Evolutionary conservation across 1,140 invertebrate species (phyloP).

Genomic region (Zaprionus gabonicus): DNA sequence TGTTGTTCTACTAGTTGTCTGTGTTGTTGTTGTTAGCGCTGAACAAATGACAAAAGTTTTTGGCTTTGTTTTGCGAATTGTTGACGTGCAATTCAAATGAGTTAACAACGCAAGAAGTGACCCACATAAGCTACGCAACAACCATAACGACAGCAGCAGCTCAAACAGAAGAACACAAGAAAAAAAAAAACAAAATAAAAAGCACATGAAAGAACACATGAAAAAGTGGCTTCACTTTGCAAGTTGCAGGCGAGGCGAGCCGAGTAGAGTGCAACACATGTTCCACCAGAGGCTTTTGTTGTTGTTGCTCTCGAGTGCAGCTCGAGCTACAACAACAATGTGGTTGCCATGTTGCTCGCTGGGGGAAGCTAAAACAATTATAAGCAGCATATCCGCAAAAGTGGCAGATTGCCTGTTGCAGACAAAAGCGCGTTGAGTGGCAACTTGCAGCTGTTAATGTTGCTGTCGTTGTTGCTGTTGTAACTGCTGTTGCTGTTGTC

Average conservation of each 20-base stretch:
- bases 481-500: slow-evolving; percentile 12
- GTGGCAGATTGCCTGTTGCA: slow-evolving; percentile 61
- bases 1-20: slow-evolving; percentile 32
- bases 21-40: slow-evolving; percentile 46
- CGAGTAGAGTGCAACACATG: slow-evolving; percentile 21
- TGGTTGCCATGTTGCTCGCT: slow-evolving; percentile 31
- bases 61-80: slow-evolving; percentile 76
- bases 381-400: slow-evolving; percentile 59
- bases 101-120: slow-evolving; percentile 76
- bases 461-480: neutral
- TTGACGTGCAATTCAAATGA: slow-evolving; percentile 81
- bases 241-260: slow-evolving; percentile 1
- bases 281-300: neutral
- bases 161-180: neutral
- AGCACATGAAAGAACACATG: slow-evolving; percentile 22
- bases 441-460: neutral
- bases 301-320: neutral
- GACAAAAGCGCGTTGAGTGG: slow-evolving; percentile 31
- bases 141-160: slow-evolving; percentile 2
- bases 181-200: no score
- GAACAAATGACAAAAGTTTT: slow-evolving; percentile 77
- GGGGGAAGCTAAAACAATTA: slow-evolving; percentile 58
- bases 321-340: slow-evolving; percentile 19
- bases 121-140: slow-evolving; percentile 59
- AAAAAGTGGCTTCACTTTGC: slow-evolving; percentile 33